phyloP scores from a whole-genome alignment of 2,797 vertebrate genomes.

The Malurus splendens region DNA sequence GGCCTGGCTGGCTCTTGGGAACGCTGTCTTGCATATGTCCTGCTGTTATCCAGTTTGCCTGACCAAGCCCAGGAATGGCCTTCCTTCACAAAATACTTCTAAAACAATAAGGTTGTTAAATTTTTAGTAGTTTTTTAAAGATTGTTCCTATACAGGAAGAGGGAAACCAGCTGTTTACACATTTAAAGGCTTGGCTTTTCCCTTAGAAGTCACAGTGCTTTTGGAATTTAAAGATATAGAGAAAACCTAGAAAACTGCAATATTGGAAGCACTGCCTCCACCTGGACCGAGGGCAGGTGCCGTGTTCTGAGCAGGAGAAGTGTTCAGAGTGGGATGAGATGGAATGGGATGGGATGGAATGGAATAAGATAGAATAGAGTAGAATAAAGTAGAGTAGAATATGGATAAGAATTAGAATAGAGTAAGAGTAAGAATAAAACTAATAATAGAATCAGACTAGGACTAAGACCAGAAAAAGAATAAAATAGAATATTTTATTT shows the following conservation, averaged over 20 bases:
- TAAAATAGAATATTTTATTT: not conserved
- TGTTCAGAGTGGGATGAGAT: not conserved
- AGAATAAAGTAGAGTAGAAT: not conserved
- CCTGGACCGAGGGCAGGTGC: accelerated
- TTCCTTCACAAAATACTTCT: not conserved
- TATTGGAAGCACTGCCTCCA: accelerated
- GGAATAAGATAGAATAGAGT: no score
- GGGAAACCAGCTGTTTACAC: slow-evolving; percentile 47
- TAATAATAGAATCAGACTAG: not conserved
- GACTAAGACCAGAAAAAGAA: not conserved
- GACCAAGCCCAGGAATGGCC: not conserved
- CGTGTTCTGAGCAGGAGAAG: accelerated
- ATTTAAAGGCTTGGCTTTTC: not conserved
- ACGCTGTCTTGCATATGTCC: not conserved
- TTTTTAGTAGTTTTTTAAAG: slow-evolving; percentile 20
- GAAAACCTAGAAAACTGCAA: not conserved
- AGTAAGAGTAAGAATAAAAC: not conserved
- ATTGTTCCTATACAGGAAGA: slow-evolving; percentile 7
- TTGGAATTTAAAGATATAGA: slow-evolving; percentile 25
- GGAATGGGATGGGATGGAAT: not conserved
- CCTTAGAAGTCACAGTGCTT: not conserved
- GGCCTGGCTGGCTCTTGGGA: not conserved
- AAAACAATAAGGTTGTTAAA: slow-evolving; percentile 1
- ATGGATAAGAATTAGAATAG: not conserved
- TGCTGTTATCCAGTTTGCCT: not conserved